Evolutionary conservation across 2,113 vertebrate genomes (phyloP).

Genomic region (Bothrops jararaca): DNA sequence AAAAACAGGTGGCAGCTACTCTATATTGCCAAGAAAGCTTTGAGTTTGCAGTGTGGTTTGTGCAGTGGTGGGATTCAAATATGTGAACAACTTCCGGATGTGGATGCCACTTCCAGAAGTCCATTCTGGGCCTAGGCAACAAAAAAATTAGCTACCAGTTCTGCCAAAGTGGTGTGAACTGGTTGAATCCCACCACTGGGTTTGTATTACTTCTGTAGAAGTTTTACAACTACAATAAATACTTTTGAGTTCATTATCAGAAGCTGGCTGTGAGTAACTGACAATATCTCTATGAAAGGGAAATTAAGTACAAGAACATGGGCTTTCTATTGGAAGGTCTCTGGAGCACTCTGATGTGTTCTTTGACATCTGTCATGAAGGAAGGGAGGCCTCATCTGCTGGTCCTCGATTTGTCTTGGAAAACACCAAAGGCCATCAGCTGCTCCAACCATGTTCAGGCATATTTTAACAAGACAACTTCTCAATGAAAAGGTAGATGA

Average conservation of each 20-base stretch:
- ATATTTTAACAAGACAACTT: constrained; percentile 66
- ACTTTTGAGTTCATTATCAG: no score
- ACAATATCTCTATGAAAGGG: constrained; percentile 82
- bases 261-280: no score
- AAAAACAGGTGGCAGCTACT: neutral
- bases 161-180: no score
- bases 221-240: no score
- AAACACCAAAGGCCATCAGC: constrained; percentile 66
- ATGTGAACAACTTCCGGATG: no score
- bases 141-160: no score
- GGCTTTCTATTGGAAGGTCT: constrained; percentile 57
- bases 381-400: constrained; percentile 59
- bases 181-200: no score
- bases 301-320: constrained; percentile 80
- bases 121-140: no score
- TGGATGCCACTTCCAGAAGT: no score
- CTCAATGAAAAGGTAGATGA: constrained; percentile 71
- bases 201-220: no score
- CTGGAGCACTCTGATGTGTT: constrained; percentile 34
- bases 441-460: constrained; percentile 12
- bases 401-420: constrained; percentile 60
- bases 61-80: no score
- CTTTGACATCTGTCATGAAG: constrained; percentile 45
- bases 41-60: no score
- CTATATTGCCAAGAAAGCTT: neutral